A percentile compares a stretch with the other conserved stretches of the same genome.
phyloP scores from a whole-genome alignment of 2,888 invertebrate genomes.

The Amphipyra berbera region DNA sequence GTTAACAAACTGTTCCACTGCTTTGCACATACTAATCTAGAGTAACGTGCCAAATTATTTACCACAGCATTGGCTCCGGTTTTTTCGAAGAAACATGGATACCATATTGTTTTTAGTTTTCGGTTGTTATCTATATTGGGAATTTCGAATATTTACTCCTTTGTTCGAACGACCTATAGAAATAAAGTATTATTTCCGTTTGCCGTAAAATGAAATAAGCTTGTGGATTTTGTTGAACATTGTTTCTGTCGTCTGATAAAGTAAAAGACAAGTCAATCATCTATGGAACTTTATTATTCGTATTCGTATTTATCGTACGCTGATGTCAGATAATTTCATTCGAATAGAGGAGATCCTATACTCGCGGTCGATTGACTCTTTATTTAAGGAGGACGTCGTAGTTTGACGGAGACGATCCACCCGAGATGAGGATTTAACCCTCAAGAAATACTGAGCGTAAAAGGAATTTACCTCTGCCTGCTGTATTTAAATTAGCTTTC shows the following conservation, averaged over 20 bases:
- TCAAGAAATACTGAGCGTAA: slow-evolving; percentile 43
- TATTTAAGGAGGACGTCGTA: slow-evolving; percentile 39
- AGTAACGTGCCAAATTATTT: slow-evolving; percentile 36
- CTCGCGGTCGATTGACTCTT: slow-evolving; percentile 30
- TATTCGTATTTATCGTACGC: slow-evolving; percentile 10
- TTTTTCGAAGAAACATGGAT: slow-evolving; percentile 4
- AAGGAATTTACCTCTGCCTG: slow-evolving; percentile 46
- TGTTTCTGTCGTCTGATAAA: slow-evolving; percentile 7
- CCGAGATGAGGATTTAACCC: slow-evolving; percentile 44
- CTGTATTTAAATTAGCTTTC: slow-evolving; percentile 57
- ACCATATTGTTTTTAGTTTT: background rate
- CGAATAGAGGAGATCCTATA: slow-evolving; percentile 25
- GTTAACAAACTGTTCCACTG: slow-evolving; percentile 34
- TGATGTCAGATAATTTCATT: slow-evolving; percentile 42
- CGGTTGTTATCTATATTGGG: background rate
- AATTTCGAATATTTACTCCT: slow-evolving; percentile 1
- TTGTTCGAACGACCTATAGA: slow-evolving; percentile 7
- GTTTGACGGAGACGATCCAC: slow-evolving; percentile 41
- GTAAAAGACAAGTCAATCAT: slow-evolving; percentile 22
- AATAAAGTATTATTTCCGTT: slow-evolving; percentile 19
- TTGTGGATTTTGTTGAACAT: slow-evolving; percentile 10
- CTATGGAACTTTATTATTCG: slow-evolving; percentile 1
- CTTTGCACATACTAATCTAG: slow-evolving; percentile 38
- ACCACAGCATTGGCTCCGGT: slow-evolving; percentile 11
- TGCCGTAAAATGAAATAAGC: slow-evolving; percentile 8